A percentile compares a stretch with the other conserved stretches of the same genome.
Conservation (phyloP, 2,888 invertebrate genomes). For the Bombyx huttoni region DNA sequence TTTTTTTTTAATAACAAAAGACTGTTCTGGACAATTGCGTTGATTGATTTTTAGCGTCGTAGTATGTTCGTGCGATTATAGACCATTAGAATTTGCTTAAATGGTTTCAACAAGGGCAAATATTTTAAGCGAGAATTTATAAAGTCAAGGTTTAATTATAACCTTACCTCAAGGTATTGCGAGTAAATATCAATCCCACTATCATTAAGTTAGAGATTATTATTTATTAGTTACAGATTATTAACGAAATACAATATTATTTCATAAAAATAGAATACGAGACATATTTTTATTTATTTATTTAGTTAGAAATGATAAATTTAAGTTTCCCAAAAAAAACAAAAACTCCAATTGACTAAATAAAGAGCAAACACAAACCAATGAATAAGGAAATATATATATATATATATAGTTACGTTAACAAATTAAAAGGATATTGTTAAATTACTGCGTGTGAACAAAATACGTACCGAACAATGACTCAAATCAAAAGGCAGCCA, state of each 20-base stretch:
- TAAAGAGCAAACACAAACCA: neutral
- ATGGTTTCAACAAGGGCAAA: neutral
- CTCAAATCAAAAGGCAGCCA: neutral
- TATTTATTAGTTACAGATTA: no score
- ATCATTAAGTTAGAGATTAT: no score
- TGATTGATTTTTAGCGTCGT: neutral
- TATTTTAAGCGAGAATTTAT: neutral
- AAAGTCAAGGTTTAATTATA: neutral
- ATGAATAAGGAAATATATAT: neutral
- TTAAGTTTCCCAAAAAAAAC: neutral
- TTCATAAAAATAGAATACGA: no score
- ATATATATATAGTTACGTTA: neutral
- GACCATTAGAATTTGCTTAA: neutral
- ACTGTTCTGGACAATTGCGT: no score
- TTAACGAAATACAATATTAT: no score
- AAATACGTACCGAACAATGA: constrained; percentile 2
- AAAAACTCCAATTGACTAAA: neutral
- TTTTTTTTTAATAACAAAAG: no score
- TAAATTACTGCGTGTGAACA: neutral
- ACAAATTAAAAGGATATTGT: neutral
- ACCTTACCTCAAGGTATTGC: neutral
- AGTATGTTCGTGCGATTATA: neutral
- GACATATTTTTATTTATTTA: no score
- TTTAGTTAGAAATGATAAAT: no score
- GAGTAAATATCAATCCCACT: no score